Conservation (phyloP, 2,113 vertebrate species). For the Chaenocephalus aceratus region DNA sequence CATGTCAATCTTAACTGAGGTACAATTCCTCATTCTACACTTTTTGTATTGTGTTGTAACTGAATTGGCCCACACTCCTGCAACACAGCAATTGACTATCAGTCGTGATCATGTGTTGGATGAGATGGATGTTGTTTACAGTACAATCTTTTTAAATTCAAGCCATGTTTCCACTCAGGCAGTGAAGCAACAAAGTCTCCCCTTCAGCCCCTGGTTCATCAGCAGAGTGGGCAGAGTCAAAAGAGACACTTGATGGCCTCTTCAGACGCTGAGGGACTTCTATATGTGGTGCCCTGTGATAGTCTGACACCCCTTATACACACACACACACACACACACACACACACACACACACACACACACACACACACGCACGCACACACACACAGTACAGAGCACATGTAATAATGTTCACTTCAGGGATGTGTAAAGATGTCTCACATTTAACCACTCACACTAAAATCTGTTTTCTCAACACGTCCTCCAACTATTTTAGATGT, state of each 20-base stretch:
- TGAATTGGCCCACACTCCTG: neutral
- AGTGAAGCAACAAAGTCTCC: constrained; percentile 14
- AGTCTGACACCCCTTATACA: neutral
- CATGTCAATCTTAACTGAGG: neutral
- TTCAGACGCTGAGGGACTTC: constrained; percentile 59
- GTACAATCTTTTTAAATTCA: constrained; percentile 22
- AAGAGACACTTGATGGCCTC: constrained; percentile 61
- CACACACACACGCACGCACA: neutral
- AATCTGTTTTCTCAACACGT: constrained; percentile 1
- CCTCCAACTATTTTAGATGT: neutral
- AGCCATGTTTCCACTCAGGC: constrained; percentile 3
- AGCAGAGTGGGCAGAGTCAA: constrained; percentile 54
- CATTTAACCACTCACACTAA: constrained; percentile 19
- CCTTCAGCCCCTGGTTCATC: constrained; percentile 45
- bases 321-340: neutral
- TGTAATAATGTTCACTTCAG: constrained; percentile 22
- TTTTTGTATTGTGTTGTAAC: neutral
- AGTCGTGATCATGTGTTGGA: neutral
- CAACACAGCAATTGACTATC: neutral
- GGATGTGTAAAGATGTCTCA: constrained; percentile 17
- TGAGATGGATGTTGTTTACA: neutral
- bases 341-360: neutral
- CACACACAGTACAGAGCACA: constrained; percentile 4
- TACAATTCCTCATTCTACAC: too few relatives aligned
- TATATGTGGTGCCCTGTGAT: constrained; percentile 65